Percentiles rank a stretch among this genome's conserved stretches.
These are phyloP conservation scores for Serilophus lunatus DNA, from an alignment of 2,113 vertebrate species.

Conservation along the genomic window DNA sequence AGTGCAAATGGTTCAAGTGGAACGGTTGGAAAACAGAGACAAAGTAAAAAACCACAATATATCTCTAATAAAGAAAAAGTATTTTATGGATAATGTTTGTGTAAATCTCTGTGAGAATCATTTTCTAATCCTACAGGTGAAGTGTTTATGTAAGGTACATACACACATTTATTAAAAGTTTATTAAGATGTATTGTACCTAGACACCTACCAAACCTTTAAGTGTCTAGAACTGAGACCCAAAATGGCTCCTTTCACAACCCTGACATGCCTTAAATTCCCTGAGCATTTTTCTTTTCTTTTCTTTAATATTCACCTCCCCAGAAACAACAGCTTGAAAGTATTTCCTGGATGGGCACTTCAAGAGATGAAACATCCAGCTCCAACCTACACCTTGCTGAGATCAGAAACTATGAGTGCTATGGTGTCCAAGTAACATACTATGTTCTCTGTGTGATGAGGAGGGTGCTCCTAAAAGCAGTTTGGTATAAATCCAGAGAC, in stretches of 20 bases:
- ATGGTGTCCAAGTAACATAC: neutral
- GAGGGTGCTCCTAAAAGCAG: neutral
- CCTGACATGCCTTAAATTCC: neutral
- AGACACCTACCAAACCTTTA: neutral
- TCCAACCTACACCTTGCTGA: neutral
- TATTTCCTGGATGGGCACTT: neutral
- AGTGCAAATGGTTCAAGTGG: neutral
- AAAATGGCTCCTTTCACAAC: neutral
- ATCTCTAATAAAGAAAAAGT: neutral
- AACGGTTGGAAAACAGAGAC: neutral
- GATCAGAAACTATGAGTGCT: neutral
- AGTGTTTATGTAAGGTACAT: neutral
- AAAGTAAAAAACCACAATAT: neutral
- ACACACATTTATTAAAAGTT: neutral
- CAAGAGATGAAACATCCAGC: neutral
- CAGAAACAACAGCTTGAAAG: neutral
- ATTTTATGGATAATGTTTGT: neutral
- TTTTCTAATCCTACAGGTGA: neutral
- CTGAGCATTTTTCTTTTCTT: neutral
- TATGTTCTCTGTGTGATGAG: neutral
- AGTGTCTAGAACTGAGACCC: neutral
- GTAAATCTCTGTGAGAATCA: neutral
- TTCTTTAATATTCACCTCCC: neutral
- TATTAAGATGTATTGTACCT: fast-evolving
- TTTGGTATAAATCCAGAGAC: neutral